Percentiles rank a stretch among this genome's conserved stretches.
Evolutionary conservation across 2,888 invertebrate genomes (phyloP).

Genomic region (Latheticus oryzae): DNA sequence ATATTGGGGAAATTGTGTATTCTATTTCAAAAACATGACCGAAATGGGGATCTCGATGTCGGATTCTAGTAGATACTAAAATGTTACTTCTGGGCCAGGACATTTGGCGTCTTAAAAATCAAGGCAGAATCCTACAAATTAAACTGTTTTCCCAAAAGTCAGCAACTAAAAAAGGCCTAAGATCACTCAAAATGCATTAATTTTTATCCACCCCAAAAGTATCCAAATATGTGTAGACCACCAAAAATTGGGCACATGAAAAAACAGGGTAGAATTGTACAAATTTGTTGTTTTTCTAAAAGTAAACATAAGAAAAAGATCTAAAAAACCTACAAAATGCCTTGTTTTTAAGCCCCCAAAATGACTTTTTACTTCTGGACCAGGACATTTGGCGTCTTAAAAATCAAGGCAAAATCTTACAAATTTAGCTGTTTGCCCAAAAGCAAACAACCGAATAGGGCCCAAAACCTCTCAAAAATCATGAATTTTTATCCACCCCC

Average conservation of each 20-base stretch:
- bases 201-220: conserved; percentile 6
- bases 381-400: conserved; percentile 14
- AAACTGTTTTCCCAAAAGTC: conserved; percentile 7
- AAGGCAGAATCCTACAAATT: conserved; percentile 2
- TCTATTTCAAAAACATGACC: conserved; percentile 73
- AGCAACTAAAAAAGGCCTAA: conserved; percentile 5
- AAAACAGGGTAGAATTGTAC: conserved; percentile 4
- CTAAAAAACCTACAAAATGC: conserved; percentile 11
- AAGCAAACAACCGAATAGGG: not conserved
- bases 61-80: conserved; percentile 63
- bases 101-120: conserved; percentile 17
- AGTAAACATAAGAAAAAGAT: conserved; percentile 13
- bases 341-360: conserved; percentile 6
- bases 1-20: conserved; percentile 73
- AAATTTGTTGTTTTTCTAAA: conserved; percentile 2
- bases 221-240: conserved; percentile 19
- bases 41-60: conserved; percentile 71
- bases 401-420: conserved; percentile 4
- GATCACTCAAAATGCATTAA: conserved; percentile 5
- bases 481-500: conserved; percentile 1
- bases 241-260: conserved; percentile 19
- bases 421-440: conserved; percentile 11
- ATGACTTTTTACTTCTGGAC: conserved; percentile 10
- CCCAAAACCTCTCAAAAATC: conserved; percentile 5
- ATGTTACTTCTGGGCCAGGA: conserved; percentile 16